Percentiles rank a stretch among this genome's conserved stretches.
phyloP scores from a whole-genome alignment of 2,797 vertebrate genomes.

The Graptemys geographica region DNA sequence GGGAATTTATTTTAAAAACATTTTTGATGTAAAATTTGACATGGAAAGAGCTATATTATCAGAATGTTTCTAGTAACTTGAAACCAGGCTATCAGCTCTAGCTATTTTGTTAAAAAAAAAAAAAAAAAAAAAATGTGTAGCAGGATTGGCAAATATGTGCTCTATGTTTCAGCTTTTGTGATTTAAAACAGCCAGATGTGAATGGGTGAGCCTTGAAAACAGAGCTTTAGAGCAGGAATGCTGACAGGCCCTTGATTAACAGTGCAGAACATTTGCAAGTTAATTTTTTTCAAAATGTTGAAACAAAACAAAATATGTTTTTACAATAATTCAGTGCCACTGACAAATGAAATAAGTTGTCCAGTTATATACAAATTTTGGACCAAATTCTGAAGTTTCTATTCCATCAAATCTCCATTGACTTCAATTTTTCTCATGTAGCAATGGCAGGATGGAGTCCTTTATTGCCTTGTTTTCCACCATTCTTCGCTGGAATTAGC shows the following conservation, averaged over 20 bases:
- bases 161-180: neutral
- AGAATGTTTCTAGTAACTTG: neutral
- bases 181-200: neutral
- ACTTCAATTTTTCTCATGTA: neutral
- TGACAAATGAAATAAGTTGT: neutral
- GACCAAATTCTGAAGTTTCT: neutral
- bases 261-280: neutral
- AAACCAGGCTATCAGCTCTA: neutral
- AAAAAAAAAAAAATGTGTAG: neutral
- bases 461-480: neutral
- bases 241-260: neutral
- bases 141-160: neutral
- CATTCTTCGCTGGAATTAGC: neutral
- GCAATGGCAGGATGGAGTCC: neutral
- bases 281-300: neutral
- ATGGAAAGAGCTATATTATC: neutral
- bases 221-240: neutral
- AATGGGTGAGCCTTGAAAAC: neutral
- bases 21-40: neutral
- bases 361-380: neutral
- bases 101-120: neutral
- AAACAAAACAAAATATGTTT: neutral
- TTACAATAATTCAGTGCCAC: fast-evolving
- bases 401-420: neutral
- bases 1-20: neutral